These are phyloP conservation scores for Cuniculus paca DNA, from an alignment of 2,797 vertebrate genomes.

Conservation along the genomic window DNA sequence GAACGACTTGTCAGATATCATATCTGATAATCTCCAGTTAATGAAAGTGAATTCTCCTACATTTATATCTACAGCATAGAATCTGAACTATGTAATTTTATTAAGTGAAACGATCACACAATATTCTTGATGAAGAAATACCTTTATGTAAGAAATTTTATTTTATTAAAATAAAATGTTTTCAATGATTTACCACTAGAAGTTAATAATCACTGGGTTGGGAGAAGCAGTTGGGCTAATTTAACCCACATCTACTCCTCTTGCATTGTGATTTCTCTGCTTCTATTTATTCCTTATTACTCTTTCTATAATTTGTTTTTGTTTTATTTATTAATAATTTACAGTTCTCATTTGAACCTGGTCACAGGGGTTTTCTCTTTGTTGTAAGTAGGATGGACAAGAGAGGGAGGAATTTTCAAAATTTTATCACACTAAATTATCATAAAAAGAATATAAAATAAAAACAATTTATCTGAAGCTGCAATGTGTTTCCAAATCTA, in stretches of 20 bases:
- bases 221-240: neutral
- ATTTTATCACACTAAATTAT: neutral
- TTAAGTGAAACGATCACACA: neutral
- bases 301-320: neutral
- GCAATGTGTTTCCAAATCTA: neutral
- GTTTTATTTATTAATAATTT: neutral
- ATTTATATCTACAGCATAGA: neutral
- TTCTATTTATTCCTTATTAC: neutral
- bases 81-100: neutral
- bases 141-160: neutral
- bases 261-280: neutral
- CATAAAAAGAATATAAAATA: neutral
- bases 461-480: neutral
- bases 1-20: neutral
- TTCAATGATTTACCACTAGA: neutral
- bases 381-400: neutral
- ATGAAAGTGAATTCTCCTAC: neutral
- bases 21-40: conserved; percentile 1
- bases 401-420: conserved; percentile 6
- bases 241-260: neutral
- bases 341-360: neutral
- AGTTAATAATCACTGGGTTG: neutral
- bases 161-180: neutral
- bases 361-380: neutral
- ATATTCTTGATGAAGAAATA: neutral